Percentiles rank a stretch among this genome's conserved stretches.
phyloP scores from a whole-genome alignment of 2,113 vertebrate genomes.

The Opisthocomus hoazin region DNA sequence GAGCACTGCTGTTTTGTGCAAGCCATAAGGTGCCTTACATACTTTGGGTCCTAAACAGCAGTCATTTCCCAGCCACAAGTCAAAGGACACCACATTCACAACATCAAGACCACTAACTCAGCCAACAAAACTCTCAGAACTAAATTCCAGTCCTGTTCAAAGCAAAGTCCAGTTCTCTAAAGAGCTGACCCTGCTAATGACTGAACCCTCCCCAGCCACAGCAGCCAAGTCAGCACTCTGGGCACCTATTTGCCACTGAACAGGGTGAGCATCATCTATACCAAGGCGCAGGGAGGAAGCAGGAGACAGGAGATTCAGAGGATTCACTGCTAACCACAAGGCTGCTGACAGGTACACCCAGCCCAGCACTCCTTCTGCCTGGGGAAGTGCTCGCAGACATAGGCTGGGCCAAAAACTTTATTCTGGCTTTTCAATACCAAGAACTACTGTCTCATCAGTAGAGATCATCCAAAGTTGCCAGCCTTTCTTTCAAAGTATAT shows the following conservation, averaged over 20 bases:
- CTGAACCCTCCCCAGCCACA: not conserved
- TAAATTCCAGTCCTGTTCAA: not conserved
- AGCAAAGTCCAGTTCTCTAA: not conserved
- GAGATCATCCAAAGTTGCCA: not conserved
- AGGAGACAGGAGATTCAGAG: not conserved
- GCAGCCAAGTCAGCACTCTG: accelerated
- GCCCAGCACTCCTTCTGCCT: not conserved
- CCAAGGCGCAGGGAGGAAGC: not conserved
- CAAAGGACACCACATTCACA: not conserved
- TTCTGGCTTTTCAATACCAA: not conserved
- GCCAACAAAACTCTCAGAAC: not conserved
- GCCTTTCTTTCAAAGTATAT: not conserved
- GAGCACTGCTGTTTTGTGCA: not conserved
- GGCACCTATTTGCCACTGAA: not conserved
- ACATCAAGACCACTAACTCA: not conserved
- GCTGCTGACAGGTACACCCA: not conserved
- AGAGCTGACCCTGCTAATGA: not conserved
- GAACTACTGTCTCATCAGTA: not conserved
- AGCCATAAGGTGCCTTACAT: not conserved
- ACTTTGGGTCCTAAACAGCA: not conserved
- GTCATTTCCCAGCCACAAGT: not conserved
- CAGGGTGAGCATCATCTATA: not conserved
- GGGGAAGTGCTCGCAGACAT: not conserved
- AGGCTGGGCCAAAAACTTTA: not conserved
- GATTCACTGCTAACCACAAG: not conserved